Percentiles rank a stretch among this genome's conserved stretches.
These are phyloP conservation scores for Lampris megalopsis DNA, from an alignment of 2,113 vertebrate genomes.

Conservation along the genomic window DNA sequence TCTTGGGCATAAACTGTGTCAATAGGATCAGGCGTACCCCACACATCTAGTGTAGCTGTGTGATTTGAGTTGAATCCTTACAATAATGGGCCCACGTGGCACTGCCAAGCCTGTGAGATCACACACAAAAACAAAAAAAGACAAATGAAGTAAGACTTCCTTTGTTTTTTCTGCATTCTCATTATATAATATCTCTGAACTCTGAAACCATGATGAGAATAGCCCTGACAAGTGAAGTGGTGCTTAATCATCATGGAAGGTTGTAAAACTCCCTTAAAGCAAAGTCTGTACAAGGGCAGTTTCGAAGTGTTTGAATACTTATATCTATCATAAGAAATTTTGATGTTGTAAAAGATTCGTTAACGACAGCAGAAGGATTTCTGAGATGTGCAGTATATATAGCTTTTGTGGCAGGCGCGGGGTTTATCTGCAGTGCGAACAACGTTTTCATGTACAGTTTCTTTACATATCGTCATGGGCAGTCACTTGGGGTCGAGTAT, in stretches of 20 bases:
- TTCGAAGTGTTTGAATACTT: neutral
- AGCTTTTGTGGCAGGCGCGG: too few relatives aligned
- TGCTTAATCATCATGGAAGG: constrained; percentile 25
- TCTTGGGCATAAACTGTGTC: neutral
- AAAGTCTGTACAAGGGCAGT: neutral
- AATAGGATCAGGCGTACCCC: neutral
- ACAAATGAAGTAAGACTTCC: constrained; percentile 38
- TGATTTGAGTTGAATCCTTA: constrained; percentile 16
- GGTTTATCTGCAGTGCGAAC: too few relatives aligned
- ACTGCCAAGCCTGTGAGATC: constrained; percentile 35
- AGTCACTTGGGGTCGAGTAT: too few relatives aligned
- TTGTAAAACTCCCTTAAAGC: constrained; percentile 11
- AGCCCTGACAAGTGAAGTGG: constrained; percentile 9
- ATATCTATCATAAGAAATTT: neutral
- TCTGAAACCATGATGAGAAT: constrained; percentile 51
- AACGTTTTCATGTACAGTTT: too few relatives aligned
- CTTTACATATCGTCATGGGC: too few relatives aligned
- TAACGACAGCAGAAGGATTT: too few relatives aligned
- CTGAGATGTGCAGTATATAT: too few relatives aligned
- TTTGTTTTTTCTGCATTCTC: constrained; percentile 52
- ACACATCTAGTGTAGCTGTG: constrained; percentile 15
- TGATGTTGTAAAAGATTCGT: too few relatives aligned
- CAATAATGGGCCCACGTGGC: constrained; percentile 6
- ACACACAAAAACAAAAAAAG: constrained; percentile 43
- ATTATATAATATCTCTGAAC: constrained; percentile 57